These are phyloP conservation scores for Pollenia angustigena DNA, from an alignment of 2,888 invertebrate species.

Conservation along the genomic window DNA sequence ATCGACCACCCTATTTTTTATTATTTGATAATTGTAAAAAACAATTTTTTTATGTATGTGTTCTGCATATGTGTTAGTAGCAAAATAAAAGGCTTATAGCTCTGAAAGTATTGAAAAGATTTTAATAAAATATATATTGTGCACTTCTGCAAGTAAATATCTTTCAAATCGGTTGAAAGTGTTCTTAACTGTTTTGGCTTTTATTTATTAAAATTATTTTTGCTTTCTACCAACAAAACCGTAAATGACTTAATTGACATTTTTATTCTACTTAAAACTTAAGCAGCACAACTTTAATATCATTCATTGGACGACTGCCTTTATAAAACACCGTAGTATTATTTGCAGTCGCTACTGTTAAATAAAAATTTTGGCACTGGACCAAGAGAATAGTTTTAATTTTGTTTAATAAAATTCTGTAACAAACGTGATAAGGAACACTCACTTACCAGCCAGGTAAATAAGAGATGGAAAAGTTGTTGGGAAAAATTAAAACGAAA, in stretches of 20 bases:
- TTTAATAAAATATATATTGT: no score
- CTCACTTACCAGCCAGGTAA: slow-evolving; percentile 1
- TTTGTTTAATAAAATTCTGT: slow-evolving; percentile 42
- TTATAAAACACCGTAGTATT: background rate
- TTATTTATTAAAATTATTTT: background rate
- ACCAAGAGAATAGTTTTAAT: slow-evolving; percentile 34
- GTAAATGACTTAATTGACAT: slow-evolving; percentile 47
- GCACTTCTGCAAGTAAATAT: no score
- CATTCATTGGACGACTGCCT: background rate
- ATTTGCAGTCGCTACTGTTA: slow-evolving; percentile 1
- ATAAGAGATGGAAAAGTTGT: background rate
- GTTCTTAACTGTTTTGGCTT: no score
- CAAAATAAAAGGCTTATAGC: no score
- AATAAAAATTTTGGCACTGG: slow-evolving; percentile 35
- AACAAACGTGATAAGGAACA: slow-evolving; percentile 45
- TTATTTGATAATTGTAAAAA: no score
- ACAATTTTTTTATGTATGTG: no score
- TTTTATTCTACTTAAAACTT: slow-evolving; percentile 55
- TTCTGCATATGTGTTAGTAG: no score
- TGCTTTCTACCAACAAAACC: slow-evolving; percentile 4
- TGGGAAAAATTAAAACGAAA: background rate
- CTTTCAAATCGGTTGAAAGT: no score
- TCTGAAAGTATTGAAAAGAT: no score
- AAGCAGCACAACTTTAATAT: slow-evolving; percentile 41
- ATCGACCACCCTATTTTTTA: no score